phyloP scores from a whole-genome alignment of 2,797 vertebrate species.

The Sarcoramphus papa region DNA sequence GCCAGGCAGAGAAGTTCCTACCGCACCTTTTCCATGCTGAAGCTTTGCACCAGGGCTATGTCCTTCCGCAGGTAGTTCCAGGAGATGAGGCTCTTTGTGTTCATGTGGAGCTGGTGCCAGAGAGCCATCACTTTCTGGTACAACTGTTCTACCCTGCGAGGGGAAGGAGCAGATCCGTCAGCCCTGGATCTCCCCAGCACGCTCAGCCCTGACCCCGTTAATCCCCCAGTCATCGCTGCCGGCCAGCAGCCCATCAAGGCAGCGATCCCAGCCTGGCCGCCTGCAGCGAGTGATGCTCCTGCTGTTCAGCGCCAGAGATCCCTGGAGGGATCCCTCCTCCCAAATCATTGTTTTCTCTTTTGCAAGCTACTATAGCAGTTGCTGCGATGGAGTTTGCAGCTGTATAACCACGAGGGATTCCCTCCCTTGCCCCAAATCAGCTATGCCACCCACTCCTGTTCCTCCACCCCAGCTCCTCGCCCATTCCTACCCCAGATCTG shows the following conservation, averaged over 20 bases:
- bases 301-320: not conserved
- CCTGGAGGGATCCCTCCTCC: not conserved
- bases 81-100: constrained; percentile 95
- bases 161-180: not conserved
- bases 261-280: not conserved
- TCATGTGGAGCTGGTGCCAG: constrained; percentile 97
- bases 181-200: not conserved
- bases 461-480: not conserved
- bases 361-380: not conserved
- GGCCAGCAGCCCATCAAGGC: not conserved
- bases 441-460: not conserved
- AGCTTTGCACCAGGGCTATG: constrained; percentile 82
- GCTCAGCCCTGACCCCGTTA: not conserved
- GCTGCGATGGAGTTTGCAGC: not conserved
- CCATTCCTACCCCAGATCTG: not conserved
- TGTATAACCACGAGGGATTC: not conserved
- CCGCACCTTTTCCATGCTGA: constrained; percentile 86
- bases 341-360: rapidly evolving
- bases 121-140: constrained; percentile 98
- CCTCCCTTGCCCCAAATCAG: not conserved
- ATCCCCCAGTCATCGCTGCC: not conserved
- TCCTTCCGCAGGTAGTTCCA: constrained; percentile 95
- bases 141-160: constrained; percentile 86
- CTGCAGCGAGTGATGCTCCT: rapidly evolving
- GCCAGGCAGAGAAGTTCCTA: not conserved